Conservation (phyloP, 2,113 vertebrate genomes). For the Vulpes vulpes region DNA sequence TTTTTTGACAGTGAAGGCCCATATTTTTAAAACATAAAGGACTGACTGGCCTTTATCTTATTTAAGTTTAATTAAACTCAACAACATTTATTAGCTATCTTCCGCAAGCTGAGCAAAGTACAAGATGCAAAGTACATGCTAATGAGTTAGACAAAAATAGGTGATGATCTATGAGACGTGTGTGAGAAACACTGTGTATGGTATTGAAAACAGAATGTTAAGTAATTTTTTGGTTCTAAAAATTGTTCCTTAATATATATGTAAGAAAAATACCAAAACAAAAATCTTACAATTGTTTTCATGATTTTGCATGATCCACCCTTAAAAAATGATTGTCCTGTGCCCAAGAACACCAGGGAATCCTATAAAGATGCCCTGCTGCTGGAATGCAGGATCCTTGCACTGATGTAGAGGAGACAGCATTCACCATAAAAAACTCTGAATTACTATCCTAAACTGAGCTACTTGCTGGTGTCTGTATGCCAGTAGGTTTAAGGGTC, state of each 20-base stretch:
- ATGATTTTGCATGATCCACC: not conserved
- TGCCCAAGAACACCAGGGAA: not conserved
- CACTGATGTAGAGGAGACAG: not conserved
- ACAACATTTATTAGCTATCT: constrained; percentile 14
- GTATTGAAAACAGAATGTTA: constrained; percentile 29
- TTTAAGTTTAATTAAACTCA: constrained; percentile 49
- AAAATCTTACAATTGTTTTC: not conserved
- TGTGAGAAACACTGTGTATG: not conserved
- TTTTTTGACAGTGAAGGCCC: not conserved
- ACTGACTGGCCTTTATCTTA: not conserved
- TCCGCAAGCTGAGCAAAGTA: not conserved
- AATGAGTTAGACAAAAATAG: constrained; percentile 3
- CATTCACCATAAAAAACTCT: not conserved
- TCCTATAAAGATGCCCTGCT: not conserved
- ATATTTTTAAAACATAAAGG: constrained; percentile 24
- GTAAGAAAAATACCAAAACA: not conserved
- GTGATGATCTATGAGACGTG: not conserved
- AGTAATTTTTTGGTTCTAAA: constrained; percentile 16
- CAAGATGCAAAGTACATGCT: not conserved
- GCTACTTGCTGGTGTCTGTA: not conserved
- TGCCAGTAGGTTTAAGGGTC: not conserved
- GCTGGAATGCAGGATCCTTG: not conserved
- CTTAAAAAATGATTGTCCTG: not conserved
- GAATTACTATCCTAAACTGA: not conserved
- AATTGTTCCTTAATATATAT: not conserved